Evolutionary conservation across 53 echinoderm and acorn worm genomes (phyloP), one percentile per base, ranked within the genome.

Genomic region (Crossaster papposus): DNA sequence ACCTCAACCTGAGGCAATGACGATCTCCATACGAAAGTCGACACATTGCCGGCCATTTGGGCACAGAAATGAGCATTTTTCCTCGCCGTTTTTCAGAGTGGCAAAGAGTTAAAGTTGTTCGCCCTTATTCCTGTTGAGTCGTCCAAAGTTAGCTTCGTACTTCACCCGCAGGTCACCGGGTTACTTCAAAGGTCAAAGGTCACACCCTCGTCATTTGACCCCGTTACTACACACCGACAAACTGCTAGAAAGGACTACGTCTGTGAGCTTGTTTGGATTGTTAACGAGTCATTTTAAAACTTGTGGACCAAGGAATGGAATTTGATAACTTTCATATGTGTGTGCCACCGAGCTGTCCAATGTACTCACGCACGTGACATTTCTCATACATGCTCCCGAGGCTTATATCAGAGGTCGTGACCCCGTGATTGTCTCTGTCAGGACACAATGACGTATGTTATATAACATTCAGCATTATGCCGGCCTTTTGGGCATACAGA

Each of bases 1-100:
- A 64, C 76, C 76, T 54, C 64, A 30, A 18, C 35, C 30, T 33
- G 87, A 34, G 26, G 77, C 33, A 23, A 87, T 87, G 87, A 87
- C 87, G 87, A 87, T 54, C 30, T 62, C n/a, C 70, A 53, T 29
- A 22, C 17, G 62, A 87, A 75, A 37, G 36, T 87, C 87, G 87
- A 76, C 87, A 87, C 32, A 77, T 33, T 87, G 87, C 87, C 87
- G 87, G 87, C 87, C 87, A 75, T 87, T 87, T 87, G 87, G 87
- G 87, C 87, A 63, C 87, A 36, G 33, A 87, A 76, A 75, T 77
- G 87, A 87, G 87, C 87, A 58, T 30, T 58, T 58, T 87, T 75
- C 10, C 35, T 76, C 75, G 28, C 24, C 75, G 62, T 58, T 75
- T 77, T 54, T n/a, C 26, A 30, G 32, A 58, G 18, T n/a, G n/a